Percentiles rank a stretch among this genome's conserved stretches.
Conservation (phyloP, 2,797 vertebrate genomes). For the Argya squamiceps region DNA sequence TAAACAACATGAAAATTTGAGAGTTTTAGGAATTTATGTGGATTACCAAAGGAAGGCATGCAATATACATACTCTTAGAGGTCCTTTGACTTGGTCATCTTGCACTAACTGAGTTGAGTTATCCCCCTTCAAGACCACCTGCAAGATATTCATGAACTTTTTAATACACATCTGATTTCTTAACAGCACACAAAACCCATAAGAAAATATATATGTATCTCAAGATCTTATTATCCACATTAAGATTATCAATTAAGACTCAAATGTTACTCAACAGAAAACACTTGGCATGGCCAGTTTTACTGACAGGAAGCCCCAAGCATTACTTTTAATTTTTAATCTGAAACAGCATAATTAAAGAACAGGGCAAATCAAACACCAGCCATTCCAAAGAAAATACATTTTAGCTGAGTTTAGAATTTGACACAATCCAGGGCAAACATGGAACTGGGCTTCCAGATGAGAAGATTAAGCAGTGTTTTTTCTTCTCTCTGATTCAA, state of each 20-base stretch:
- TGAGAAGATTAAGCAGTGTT: background rate
- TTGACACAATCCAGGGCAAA: background rate
- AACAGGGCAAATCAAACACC: background rate
- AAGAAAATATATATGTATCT: background rate
- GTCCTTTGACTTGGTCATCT: conserved; percentile 95
- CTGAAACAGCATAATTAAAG: background rate
- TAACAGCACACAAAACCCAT: background rate
- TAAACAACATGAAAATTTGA: background rate
- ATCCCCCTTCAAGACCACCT: conserved; percentile 92
- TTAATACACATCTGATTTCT: background rate
- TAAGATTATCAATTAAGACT: background rate
- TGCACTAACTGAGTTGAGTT: conserved; percentile 93
- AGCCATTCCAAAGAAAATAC: background rate
- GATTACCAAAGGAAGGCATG: background rate
- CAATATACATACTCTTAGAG: conserved; percentile 86
- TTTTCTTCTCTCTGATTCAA: background rate
- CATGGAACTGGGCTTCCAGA: background rate
- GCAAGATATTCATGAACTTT: conserved; percentile 44
- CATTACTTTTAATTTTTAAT: background rate
- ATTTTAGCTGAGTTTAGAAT: background rate
- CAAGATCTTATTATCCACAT: background rate
- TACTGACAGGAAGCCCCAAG: background rate
- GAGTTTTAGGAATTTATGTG: background rate
- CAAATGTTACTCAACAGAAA: background rate
- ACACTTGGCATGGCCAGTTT: background rate